phyloP scores from a whole-genome alignment of 2,113 vertebrate genomes.

The Pica pica region DNA sequence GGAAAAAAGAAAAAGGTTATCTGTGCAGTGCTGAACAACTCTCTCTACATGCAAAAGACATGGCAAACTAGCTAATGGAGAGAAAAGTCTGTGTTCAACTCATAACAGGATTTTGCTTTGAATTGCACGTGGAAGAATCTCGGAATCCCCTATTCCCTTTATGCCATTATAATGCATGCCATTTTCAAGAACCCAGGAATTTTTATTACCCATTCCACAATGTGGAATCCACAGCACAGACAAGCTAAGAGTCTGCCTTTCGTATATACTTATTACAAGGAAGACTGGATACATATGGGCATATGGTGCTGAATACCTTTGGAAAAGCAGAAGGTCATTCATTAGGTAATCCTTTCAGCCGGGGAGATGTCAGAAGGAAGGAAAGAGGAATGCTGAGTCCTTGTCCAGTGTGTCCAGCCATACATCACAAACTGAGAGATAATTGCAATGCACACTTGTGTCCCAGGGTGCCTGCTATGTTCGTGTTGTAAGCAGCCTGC shows the following conservation, averaged over 20 bases:
- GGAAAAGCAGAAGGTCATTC: neutral
- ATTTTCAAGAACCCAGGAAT: neutral
- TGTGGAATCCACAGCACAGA: neutral
- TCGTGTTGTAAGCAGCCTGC: neutral
- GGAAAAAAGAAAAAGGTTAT: neutral
- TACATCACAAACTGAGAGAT: neutral
- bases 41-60: neutral
- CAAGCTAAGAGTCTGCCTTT: neutral
- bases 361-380: neutral
- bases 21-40: neutral
- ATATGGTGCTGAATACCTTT: neutral
- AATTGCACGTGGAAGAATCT: neutral
- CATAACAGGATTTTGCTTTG: neutral
- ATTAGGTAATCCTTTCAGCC: neutral
- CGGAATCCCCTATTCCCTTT: neutral
- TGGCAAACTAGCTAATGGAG: neutral
- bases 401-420: accelerated
- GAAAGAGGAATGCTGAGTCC: neutral
- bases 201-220: neutral
- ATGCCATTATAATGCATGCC: neutral
- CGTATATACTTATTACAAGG: neutral
- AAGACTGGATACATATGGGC: neutral
- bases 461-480: neutral
- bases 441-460: accelerated
- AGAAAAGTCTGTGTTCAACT: neutral